Percentiles rank a stretch among this genome's conserved stretches.
Evolutionary conservation across 2,113 vertebrate species (phyloP).

Genomic region (Thamnaconus septentrionalis): DNA sequence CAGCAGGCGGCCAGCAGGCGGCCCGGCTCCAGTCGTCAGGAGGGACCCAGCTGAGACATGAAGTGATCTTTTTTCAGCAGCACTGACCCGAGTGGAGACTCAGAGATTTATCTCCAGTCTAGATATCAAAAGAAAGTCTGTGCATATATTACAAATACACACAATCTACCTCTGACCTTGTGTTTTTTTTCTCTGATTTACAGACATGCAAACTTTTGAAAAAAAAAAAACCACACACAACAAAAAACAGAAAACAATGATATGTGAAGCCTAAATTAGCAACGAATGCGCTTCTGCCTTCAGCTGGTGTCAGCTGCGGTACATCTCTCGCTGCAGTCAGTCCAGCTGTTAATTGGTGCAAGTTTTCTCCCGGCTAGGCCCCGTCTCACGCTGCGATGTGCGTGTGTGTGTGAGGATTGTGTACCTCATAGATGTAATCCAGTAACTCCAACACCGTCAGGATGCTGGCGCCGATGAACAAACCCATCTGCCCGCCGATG

Average conservation of each 20-base stretch:
- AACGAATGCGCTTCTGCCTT: slow-evolving; percentile 5
- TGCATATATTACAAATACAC: slow-evolving; percentile 31
- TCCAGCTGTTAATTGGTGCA: slow-evolving; percentile 12
- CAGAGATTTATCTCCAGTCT: slow-evolving; percentile 36
- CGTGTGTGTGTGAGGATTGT: not conserved
- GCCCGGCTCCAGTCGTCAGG: slow-evolving; percentile 9
- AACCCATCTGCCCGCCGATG: slow-evolving; percentile 79
- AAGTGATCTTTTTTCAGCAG: slow-evolving; percentile 31
- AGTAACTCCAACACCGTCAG: slow-evolving; percentile 77
- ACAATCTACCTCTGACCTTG: no score
- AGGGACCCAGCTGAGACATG: slow-evolving; percentile 33
- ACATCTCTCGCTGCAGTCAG: not conserved
- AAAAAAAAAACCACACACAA: no score
- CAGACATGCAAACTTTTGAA: no score
- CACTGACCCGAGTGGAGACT: slow-evolving; percentile 16
- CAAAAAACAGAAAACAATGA: no score
- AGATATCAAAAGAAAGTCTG: slow-evolving; percentile 43
- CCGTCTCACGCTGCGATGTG: not conserved
- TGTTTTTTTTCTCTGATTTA: no score
- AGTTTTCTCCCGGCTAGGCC: slow-evolving; percentile 5
- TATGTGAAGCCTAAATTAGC: not conserved
- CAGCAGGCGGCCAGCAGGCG: slow-evolving; percentile 21
- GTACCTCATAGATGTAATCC: slow-evolving; percentile 79
- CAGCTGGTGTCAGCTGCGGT: not conserved
- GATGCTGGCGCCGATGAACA: slow-evolving; percentile 80